Base-by-base conservation (phyloP, 1,140 invertebrate species). In the Yoshiicerus persimilis region DNA sequence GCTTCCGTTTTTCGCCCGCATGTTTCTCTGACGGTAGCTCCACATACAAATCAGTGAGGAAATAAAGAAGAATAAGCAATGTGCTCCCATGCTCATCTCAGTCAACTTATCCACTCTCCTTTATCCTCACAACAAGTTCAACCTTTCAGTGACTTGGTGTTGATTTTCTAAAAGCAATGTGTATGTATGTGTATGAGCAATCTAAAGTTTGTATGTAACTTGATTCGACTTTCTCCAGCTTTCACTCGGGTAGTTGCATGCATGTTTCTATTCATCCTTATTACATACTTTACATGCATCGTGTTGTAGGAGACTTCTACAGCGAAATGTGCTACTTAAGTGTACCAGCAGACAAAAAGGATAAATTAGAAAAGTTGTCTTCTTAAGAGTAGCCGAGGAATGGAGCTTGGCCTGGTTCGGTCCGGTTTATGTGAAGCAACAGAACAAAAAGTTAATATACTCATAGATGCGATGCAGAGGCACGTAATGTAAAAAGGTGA, bases 81-180 rank as follows among this genome's bases (percentile, higher is more conserved):
- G 34, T 13, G 0, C 34, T 38, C 34, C 0, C 75, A 80, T 70
- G 16, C 70, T 80, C 75, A n/a, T n/a, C 75, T 80, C 34, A 80
- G 8, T 80, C 75, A 80, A 38, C 75, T 80, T 32, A n/a, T 36
- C 75, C n/a, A 80, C 75, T 36, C 75, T 56, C 13, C 47, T 56
- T 56, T 56, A 4, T n/a, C 20, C 47, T n/a, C 5, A 16, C 20
- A 56, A 56, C 47, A 56, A 56, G 47, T 56, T 56, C 47, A 56
- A n/a, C 47, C 47, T 56, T 56, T 56, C 47, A 56, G 16, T 56
- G 47, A 56, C 47, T 56, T 56, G 47, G 75, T 38, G 75, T 80
- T 80, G 75, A 80, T 80, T 80, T 80, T 80, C 75, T 36, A n/a
- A 80, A 30, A 80, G 30, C 30, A 80, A 80, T n/a, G n/a, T n/a